Evolutionary conservation across 2,888 invertebrate species (phyloP).

Genomic region (Pinctada fucata): DNA sequence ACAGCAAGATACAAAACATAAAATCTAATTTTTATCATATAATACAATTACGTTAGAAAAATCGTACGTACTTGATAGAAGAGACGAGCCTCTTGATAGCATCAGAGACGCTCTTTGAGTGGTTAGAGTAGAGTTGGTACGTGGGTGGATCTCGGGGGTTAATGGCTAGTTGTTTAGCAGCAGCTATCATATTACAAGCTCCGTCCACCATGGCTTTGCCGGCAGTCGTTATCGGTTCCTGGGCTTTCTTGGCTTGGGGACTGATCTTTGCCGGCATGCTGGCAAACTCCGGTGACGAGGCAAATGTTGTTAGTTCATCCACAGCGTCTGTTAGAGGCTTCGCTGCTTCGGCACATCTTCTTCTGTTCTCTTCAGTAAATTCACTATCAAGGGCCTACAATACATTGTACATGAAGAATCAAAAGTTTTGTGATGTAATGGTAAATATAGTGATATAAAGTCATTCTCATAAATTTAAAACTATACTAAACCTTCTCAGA

Average conservation of each 20-base stretch:
- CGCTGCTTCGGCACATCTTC: constrained; percentile 82
- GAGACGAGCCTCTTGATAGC: constrained; percentile 95
- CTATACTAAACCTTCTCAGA: too few relatives aligned
- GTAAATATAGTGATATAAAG: too few relatives aligned
- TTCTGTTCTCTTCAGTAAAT: constrained; percentile 83
- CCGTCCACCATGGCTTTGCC: constrained; percentile 88
- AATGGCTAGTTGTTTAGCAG: constrained; percentile 92
- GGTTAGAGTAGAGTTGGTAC: constrained; percentile 95
- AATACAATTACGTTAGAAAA: not conserved
- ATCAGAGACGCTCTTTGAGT: constrained; percentile 97
- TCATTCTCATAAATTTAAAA: too few relatives aligned
- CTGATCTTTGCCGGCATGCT: constrained; percentile 95
- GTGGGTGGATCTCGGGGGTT: constrained; percentile 93
- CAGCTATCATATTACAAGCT: constrained; percentile 92
- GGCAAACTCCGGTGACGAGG: constrained; percentile 94
- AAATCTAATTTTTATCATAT: not conserved
- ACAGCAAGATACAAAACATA: not conserved
- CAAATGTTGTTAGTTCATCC: constrained; percentile 93
- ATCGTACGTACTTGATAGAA: constrained; percentile 84
- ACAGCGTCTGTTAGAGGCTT: constrained; percentile 92
- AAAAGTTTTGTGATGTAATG: too few relatives aligned
- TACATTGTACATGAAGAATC: not conserved
- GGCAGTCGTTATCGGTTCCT: constrained; percentile 91
- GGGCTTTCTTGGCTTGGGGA: constrained; percentile 85
- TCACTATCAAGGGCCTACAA: constrained; percentile 84